These are phyloP conservation scores for Eunapius fragilis DNA, from an alignment of 37 sponge, comb jelly and placozoan genomes.

Conservation along the genomic window DNA sequence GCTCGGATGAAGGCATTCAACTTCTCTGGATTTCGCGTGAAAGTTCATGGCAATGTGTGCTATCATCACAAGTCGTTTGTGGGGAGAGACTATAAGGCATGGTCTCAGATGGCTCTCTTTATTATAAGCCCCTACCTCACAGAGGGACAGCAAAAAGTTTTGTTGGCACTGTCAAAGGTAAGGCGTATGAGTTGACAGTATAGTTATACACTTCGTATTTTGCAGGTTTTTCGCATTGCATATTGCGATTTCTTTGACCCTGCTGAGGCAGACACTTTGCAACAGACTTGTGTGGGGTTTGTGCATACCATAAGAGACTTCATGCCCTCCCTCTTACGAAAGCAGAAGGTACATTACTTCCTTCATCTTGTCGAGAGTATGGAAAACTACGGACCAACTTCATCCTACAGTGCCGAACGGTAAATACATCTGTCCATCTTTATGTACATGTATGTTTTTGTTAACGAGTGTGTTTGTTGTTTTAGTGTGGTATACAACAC, in stretches of 20 bases:
- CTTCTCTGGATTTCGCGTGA: conserved; percentile 31
- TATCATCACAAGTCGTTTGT: conserved; percentile 52
- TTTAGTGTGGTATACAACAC: no score
- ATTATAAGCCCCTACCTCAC: conserved; percentile 8
- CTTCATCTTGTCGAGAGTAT: not conserved
- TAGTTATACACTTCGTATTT: not conserved
- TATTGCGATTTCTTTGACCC: not conserved
- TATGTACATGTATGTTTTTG: no score
- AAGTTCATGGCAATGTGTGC: conserved; percentile 19
- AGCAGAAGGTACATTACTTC: not conserved
- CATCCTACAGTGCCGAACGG: not conserved
- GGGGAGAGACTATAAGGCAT: conserved; percentile 53
- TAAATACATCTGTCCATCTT: not conserved
- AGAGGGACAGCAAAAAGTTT: conserved; percentile 3
- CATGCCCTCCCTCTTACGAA: not conserved
- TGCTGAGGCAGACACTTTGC: not conserved
- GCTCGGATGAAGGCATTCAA: conserved; percentile 27
- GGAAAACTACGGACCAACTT: not conserved
- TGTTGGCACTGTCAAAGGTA: not conserved
- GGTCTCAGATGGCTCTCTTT: conserved; percentile 31
- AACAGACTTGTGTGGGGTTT: not conserved
- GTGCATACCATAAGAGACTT: not conserved
- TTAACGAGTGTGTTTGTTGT: no score
- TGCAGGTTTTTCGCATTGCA: not conserved
- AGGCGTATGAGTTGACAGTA: no score